Percentiles rank a stretch among this genome's conserved stretches.
phyloP scores from a whole-genome alignment of 2,797 vertebrate genomes.

The Smutsia temminckii region DNA sequence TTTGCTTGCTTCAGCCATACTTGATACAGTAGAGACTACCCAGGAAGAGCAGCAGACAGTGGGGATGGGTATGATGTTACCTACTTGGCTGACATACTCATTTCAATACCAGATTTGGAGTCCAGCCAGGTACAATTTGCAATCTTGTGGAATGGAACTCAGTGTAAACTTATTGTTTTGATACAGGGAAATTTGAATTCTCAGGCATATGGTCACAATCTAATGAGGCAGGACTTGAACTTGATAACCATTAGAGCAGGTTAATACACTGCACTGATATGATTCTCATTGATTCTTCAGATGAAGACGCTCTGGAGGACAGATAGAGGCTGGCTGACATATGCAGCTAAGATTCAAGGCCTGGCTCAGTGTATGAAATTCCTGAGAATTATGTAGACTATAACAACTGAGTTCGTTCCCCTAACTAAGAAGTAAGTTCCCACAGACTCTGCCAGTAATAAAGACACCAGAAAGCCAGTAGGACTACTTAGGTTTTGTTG shows the following conservation, averaged over 20 bases:
- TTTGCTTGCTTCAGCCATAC: background rate
- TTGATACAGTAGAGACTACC: background rate
- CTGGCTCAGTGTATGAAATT: background rate
- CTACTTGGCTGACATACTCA: background rate
- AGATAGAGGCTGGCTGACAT: background rate
- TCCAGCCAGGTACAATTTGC: background rate
- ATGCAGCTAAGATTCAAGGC: background rate
- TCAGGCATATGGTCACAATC: background rate
- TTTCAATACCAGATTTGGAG: background rate
- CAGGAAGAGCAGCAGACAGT: background rate
- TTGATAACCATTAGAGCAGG: background rate
- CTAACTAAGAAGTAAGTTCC: background rate
- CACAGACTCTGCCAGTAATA: background rate
- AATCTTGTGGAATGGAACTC: background rate
- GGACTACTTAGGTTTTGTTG: background rate
- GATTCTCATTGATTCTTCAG: background rate
- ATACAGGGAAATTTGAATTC: background rate
- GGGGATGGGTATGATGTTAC: background rate
- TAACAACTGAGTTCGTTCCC: background rate
- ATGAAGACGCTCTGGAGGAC: background rate
- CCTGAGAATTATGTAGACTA: background rate
- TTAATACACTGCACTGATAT: background rate
- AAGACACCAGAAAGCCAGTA: background rate
- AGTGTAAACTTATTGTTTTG: background rate
- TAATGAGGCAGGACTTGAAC: background rate